Evolutionary conservation across 1,140 invertebrate species (phyloP), one percentile per base, ranked within the genome.

Genomic region (Pygmarrhopalites habei): DNA sequence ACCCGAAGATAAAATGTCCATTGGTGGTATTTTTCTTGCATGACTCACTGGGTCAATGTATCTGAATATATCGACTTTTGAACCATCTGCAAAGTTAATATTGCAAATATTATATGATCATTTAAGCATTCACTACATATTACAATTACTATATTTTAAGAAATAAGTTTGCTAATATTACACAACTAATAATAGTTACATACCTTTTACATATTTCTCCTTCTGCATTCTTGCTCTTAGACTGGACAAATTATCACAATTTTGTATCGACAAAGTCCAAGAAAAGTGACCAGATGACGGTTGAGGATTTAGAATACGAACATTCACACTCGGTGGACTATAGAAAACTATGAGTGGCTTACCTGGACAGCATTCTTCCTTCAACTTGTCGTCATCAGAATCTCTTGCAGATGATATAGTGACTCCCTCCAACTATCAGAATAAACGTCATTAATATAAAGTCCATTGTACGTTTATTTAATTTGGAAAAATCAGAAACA

Each of bases 361-460:
- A 1, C 92, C 92, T 7, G 95, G 95, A 69, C 89, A 88, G 72
- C 93, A 95, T 71, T 93, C 91, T 73, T 97, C 92, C 62, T 83
- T 84, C 2, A 90, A 87, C 75, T 91, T 91, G 65, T 92, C 89
- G 0, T 88, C 83, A 0, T 86, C 86, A 4, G 81, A 81, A 0
- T 80, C 74, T 71, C 89, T 86, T 0, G 91, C 88, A 72, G 84
- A 88, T 68, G 84, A 83, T 10, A 97, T 80, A 51, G 83, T 77
- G 56, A 97, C 75, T 28, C 82, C 78, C 60, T 95, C 86, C 55
- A 97, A 71, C 87, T 92, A 67, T 14, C n/a, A n/a, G n/a, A n/a
- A n/a, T n/a, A n/a, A n/a, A n/a, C n/a, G n/a, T n/a, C n/a, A n/a
- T n/a, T n/a, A n/a, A n/a, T n/a, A n/a, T n/a, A n/a, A n/a, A n/a